A percentile compares a stretch with the other conserved stretches of the same genome.
phyloP scores from a whole-genome alignment of 2,888 invertebrate genomes.

The Monochamus alternatus region DNA sequence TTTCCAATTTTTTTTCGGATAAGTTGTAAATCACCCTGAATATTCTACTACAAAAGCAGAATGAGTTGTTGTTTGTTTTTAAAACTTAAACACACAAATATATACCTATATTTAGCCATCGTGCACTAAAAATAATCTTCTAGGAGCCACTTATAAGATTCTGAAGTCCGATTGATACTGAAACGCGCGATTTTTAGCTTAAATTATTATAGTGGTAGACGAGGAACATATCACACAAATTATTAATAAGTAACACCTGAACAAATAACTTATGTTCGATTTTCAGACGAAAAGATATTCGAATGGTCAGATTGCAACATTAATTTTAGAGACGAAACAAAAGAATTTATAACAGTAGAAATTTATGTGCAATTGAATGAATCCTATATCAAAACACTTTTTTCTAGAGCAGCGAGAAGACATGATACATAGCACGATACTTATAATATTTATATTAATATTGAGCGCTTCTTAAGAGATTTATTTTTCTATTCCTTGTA shows the following conservation, averaged over 20 bases:
- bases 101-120: too few relatives aligned
- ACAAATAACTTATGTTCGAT: neutral
- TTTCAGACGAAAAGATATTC: neutral
- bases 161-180: too few relatives aligned
- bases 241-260: neutral
- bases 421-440: conserved; percentile 24
- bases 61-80: too few relatives aligned
- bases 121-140: too few relatives aligned
- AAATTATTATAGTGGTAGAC: too few relatives aligned
- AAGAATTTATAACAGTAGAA: conserved; percentile 15
- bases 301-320: neutral
- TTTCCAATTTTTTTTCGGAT: too few relatives aligned
- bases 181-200: too few relatives aligned
- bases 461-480: conserved; percentile 18
- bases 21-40: too few relatives aligned
- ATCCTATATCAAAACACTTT: conserved; percentile 19
- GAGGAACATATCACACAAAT: too few relatives aligned
- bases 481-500: conserved; percentile 30
- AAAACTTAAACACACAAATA: too few relatives aligned
- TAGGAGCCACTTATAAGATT: too few relatives aligned
- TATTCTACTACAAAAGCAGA: too few relatives aligned
- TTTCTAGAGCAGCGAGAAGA: conserved; percentile 19
- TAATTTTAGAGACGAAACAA: neutral
- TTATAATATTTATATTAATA: conserved; percentile 37
- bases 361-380: conserved; percentile 20